Evolutionary conservation across 2,888 invertebrate species (phyloP), one percentile per base, ranked within the genome.

Genomic region (Capitulum mitella): DNA sequence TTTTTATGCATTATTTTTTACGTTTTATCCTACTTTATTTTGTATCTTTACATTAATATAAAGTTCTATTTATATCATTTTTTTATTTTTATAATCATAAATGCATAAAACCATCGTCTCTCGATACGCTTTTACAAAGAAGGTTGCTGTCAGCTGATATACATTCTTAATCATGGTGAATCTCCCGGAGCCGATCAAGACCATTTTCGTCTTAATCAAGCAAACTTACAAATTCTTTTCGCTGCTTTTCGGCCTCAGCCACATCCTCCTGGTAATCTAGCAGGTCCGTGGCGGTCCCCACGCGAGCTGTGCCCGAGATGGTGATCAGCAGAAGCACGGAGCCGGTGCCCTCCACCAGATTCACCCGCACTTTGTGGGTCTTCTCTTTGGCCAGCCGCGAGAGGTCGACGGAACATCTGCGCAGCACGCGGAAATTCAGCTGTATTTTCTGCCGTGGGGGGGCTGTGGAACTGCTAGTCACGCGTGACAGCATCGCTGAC

Each of bases 241-340:
- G 86, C 37, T 92, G 85, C 85, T 86, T 84, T 37, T 90, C 89
- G 1, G 88, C 86, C 83, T 95, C 93, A 29, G 90, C 88, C 0
- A 92, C 90, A 84, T 92, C 93, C 80, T 93, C 93, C 82, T 91
- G 92, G 85, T 94, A 92, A 26, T 91, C 92, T 43, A 93, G 92
- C 76, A 97, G 87, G 86, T 96, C 97, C 14, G 95, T 94, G 81
- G 96, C 94, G 0, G 96, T 94, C 85, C 96, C 96, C 0, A 92
- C 92, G 19, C 95, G 94, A 0, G 94, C 93, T 0, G 95, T 97
- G 0, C 97, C 98, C 83, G 96, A 97, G 80, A 98, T 95, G 1
- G 98, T 98, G 14, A 98, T 87, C 81, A 98, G 88, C 0, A 98
- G 87, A 84, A 93, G 93, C 81, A 98, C 90, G 40, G 86, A 84